Evolutionary conservation across 1,140 invertebrate genomes (phyloP), one percentile per base, ranked within the genome.

Genomic region (Stratiolaelaps scimitus): DNA sequence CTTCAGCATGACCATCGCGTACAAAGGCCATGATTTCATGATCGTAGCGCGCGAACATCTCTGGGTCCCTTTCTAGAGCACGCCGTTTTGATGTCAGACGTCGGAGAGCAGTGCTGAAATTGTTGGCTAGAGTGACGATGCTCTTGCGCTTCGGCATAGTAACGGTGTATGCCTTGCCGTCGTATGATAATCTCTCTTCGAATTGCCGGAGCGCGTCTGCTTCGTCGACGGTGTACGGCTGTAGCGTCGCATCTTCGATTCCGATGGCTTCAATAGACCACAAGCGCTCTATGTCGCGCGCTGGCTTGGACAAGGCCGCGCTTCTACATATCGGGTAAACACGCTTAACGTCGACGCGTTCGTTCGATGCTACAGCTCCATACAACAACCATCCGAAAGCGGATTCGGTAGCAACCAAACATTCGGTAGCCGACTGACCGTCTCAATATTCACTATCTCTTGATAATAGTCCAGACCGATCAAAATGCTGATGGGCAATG

Each of bases 211-310:
- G 15, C 5, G 47, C 47, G 4, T 48, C 47, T 4, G 28, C 19
- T 4, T 48, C 47, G 19, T 4, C 47, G 15, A 15, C 47, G 47
- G 7, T 48, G 47, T 5, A 15, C 5, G 20, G 19, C 15, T 48
- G 19, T 4, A 4, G 19, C 15, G 20, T 48, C 4, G 47, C 19
- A 5, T 15, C 47, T 7, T 19, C 20, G 28, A 48, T 15, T 23
- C 47, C 47, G 47, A 48, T 15, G 5, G 47, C 47, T 4, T 48
- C 47, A 7, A 48, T 19, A 6, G 47, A 48, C 47, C 47, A 48
- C 4, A 48, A 28, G 15, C 47, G 15, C 47, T 48, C 47, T n/a
- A n/a, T n/a, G n/a, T n/a, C n/a, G n/a, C n/a, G n/a, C n/a, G n/a
- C n/a, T n/a, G n/a, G n/a, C n/a, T 28, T 19, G 5, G 47, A 48